Evolutionary conservation across 2,113 vertebrate species (phyloP).

Genomic region (Neogale vison): DNA sequence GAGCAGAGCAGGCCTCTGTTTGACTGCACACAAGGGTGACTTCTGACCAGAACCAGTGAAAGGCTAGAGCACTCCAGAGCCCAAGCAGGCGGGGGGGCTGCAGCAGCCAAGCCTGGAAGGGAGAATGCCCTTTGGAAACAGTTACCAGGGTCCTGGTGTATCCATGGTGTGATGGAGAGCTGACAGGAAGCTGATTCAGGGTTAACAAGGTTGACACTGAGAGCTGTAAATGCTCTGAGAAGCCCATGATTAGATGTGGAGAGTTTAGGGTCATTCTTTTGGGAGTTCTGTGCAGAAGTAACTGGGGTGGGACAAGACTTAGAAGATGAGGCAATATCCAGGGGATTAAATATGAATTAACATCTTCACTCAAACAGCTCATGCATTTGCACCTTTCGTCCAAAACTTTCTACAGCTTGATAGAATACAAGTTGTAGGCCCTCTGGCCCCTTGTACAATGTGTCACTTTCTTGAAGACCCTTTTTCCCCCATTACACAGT

Average conservation of each 20-base stretch:
- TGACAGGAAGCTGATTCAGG: accelerated
- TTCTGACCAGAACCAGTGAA: neutral
- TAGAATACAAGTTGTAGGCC: no score
- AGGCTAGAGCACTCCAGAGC: neutral
- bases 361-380: neutral
- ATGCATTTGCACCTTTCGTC: neutral
- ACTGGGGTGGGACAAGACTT: neutral
- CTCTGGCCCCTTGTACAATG: neutral
- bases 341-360: neutral
- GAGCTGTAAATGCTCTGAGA: neutral
- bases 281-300: neutral
- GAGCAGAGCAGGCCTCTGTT: neutral
- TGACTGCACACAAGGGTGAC: neutral
- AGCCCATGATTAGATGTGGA: neutral
- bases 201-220: neutral
- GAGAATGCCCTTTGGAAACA: neutral
- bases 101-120: neutral
- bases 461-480: neutral
- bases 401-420: neutral
- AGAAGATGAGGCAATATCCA: neutral
- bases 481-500: neutral
- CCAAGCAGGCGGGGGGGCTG: neutral
- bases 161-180: no score
- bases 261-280: neutral
- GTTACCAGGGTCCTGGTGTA: neutral